Evolutionary conservation across 2,797 vertebrate genomes (phyloP), one percentile per base, ranked within the genome.

Genomic region (Echiichthys vipera): DNA sequence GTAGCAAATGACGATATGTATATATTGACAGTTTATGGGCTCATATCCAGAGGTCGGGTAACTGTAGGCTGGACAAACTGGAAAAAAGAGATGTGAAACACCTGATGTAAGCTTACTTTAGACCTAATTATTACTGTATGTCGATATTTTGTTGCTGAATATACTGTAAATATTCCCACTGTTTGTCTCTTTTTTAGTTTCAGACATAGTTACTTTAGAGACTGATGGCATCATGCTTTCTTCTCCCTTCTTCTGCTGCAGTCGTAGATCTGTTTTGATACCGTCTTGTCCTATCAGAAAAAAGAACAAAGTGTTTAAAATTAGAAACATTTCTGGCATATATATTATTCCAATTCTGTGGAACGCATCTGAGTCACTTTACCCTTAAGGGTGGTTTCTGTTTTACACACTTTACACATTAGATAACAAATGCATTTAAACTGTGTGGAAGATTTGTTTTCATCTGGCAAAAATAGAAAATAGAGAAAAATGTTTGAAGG

Each of bases 51-150:
- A 39, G 30, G n/a, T 25, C 29, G 17, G 8, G 37, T 9, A 45
- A 64, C 2, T 15, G 1, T 12, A 14, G 13, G 56, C 5, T 6
- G 4, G 5, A 29, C 9, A 56, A 43, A 61, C 14, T 39, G 8
- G 14, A 47, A 34, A 70, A 74, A 75, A 13, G 4, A 2, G 54
- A 76, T 32, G 17, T 84, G 51, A 79, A 77, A 81, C n/a, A 46
- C 15, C 37, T 15, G 5, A n/a, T 20, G 25, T 9, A 46, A 25
- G 8, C 27, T 18, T 12, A 59, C n/a, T 10, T 56, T 7, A 46
- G 6, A 69, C 37, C 14, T 42, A 2, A 17, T 34, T 47, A 34
- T 20, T n/a, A 15, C 22, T 9, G 5, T 11, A 56, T 54, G 55
- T 14, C 1, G 9, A 57, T 59, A 39, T 39, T 56, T 39, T 81